Evolutionary conservation across 2,888 invertebrate species (phyloP), one percentile per base, ranked within the genome.

Genomic region (Xestia xanthographa): DNA sequence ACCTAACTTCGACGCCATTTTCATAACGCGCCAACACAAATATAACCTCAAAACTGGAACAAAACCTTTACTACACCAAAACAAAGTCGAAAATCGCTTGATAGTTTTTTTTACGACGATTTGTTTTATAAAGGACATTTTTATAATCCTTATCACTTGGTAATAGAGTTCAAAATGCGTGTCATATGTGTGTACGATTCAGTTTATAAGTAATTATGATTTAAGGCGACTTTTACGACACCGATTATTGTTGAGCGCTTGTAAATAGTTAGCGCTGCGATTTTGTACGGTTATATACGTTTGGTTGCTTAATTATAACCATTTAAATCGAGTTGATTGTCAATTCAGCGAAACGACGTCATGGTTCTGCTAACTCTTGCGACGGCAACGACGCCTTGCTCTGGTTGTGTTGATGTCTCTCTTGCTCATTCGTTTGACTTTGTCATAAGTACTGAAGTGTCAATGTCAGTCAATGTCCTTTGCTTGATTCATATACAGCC

Each of bases 1-100:
- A 89, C 90, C 89, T 87, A 89, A 90, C 80, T 88, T 85, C 70
- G 89, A 84, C 88, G 91, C 91, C 92, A 91, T 91, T 90, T 91
- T 90, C 89, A 90, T 90, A 91, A 88, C 80, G 91, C 80, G 80
- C 87, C 86, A 88, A 90, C 87, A 87, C 86, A 89, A 90, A 88
- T 85, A 87, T 80, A 86, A 87, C 86, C 85, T 86, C 76, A 80
- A 77, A 76, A 75, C 66, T 60, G 70, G 80, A 89, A 82, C 77
- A 71, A 75, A 85, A 86, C 83, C 79, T 83, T 62, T 79, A 69
- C 60, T 38, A 45, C 58, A 26, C 45, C 58, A 22, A 3, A 68
- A 80, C 86, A 90, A 70, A 84, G 90, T 83, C 68, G 75, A 80
- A 83, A 85, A 84, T 89, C 45, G 85, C 72, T 77, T 85, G 85